A percentile compares a stretch with the other conserved stretches of the same genome.
phyloP scores from a whole-genome alignment of 2,888 invertebrate genomes.

The Ophraella communa region DNA sequence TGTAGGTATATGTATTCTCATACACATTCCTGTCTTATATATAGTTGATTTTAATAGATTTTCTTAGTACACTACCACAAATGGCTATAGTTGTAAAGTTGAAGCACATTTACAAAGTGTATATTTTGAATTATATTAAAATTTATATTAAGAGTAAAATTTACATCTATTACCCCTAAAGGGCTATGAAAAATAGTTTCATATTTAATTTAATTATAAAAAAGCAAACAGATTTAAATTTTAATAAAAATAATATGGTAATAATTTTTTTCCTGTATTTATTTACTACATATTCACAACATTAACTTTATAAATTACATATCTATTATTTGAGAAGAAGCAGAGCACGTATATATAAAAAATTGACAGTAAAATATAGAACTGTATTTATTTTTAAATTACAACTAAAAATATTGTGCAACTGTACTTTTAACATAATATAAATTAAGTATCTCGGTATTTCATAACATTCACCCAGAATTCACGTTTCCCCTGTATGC shows the following conservation, averaged over 20 bases:
- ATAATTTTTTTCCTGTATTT: background rate
- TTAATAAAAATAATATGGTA: too few relatives aligned
- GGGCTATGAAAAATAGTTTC: background rate
- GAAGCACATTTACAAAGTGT: conserved; percentile 29
- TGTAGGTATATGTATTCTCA: background rate
- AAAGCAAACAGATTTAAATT: background rate
- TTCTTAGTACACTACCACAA: background rate
- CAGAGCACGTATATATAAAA: background rate
- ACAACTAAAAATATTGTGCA: background rate
- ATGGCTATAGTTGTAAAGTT: conserved; percentile 10
- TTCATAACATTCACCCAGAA: too few relatives aligned
- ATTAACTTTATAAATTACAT: background rate
- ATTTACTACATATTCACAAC: background rate
- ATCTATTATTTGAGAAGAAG: background rate
- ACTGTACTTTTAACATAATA: too few relatives aligned
- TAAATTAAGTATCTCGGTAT: too few relatives aligned
- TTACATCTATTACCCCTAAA: background rate
- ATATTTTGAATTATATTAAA: conserved; percentile 10
- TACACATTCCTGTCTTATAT: background rate
- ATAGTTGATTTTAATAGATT: conserved; percentile 3
- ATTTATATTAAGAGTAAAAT: background rate
- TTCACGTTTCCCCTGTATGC: too few relatives aligned
- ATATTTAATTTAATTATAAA: background rate
- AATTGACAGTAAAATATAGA: background rate
- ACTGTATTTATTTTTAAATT: background rate